These are phyloP conservation scores for Sinocyclocheilus rhinocerous DNA, from an alignment of 2,113 vertebrate genomes.

Conservation along the genomic window DNA sequence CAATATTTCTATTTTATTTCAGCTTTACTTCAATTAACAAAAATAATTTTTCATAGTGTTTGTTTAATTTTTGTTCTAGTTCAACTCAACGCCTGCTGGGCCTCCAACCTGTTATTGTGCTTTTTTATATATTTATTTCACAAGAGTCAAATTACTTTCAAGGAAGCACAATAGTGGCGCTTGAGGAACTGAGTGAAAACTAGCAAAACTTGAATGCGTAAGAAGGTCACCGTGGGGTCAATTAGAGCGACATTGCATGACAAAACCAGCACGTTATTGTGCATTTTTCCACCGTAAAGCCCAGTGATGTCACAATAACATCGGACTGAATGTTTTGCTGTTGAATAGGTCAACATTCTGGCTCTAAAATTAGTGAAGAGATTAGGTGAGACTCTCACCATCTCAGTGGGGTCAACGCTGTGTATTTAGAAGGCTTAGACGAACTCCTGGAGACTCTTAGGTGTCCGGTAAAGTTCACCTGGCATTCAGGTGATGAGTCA, in stretches of 20 bases:
- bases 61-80: too few species aligned
- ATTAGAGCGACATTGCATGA: conserved; percentile 14
- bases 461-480: conserved; percentile 58
- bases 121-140: background rate
- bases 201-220: background rate
- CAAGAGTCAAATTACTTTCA: background rate
- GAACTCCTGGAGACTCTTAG: conserved; percentile 52
- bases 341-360: conserved; percentile 15
- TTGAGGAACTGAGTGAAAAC: background rate
- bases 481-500: conserved; percentile 61
- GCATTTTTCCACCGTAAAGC: background rate
- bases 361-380: conserved; percentile 9
- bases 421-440: conserved; percentile 46
- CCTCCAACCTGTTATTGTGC: too few species aligned
- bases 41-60: too few species aligned
- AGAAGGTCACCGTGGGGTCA: background rate
- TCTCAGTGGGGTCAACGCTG: conserved; percentile 15
- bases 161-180: background rate
- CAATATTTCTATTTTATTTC: too few species aligned
- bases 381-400: conserved; percentile 15
- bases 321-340: background rate
- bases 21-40: too few species aligned
- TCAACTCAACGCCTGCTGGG: too few species aligned
- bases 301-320: background rate
- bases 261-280: background rate